phyloP scores from a whole-genome alignment of 1,140 invertebrate species.

The Microplitis demolitor region DNA sequence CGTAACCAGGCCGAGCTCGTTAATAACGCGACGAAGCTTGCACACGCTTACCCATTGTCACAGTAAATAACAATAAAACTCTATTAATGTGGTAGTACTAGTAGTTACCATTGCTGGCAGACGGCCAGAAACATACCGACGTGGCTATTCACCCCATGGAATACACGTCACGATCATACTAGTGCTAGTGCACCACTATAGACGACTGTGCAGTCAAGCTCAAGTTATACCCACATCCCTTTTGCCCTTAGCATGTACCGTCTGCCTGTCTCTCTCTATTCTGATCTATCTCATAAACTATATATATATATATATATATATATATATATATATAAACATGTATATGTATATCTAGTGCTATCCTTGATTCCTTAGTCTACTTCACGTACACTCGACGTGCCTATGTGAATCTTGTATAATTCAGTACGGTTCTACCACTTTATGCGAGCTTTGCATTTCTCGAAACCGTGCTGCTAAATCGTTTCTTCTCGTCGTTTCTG shows the following conservation, averaged over 20 bases:
- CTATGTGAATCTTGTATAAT: conserved; percentile 44
- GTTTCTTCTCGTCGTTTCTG: not conserved
- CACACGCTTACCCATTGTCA: conserved; percentile 38
- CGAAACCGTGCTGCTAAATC: not conserved
- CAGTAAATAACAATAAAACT: conserved; percentile 63
- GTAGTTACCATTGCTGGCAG: conserved; percentile 54
- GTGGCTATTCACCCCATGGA: conserved; percentile 44
- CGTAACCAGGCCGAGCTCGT: conserved; percentile 35
- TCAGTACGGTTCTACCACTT: conserved; percentile 51
- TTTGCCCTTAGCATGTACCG: not conserved
- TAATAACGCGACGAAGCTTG: conserved; percentile 42
- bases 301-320: conserved; percentile 9
- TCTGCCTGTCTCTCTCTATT: not conserved
- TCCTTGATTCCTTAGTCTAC: conserved; percentile 17
- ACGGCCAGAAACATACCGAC: conserved; percentile 52
- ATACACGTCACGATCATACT: not conserved
- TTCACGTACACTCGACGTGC: conserved; percentile 26
- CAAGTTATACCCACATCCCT: not conserved
- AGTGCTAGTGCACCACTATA: conserved; percentile 12
- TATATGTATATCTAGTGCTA: not conserved
- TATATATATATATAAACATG: not conserved
- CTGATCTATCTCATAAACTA: not conserved
- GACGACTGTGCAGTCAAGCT: not conserved
- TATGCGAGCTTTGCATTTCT: conserved; percentile 32
- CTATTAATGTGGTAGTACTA: conserved; percentile 57